Conservation (phyloP, 2,888 invertebrate species). For the Dolichomitus sp. region DNA sequence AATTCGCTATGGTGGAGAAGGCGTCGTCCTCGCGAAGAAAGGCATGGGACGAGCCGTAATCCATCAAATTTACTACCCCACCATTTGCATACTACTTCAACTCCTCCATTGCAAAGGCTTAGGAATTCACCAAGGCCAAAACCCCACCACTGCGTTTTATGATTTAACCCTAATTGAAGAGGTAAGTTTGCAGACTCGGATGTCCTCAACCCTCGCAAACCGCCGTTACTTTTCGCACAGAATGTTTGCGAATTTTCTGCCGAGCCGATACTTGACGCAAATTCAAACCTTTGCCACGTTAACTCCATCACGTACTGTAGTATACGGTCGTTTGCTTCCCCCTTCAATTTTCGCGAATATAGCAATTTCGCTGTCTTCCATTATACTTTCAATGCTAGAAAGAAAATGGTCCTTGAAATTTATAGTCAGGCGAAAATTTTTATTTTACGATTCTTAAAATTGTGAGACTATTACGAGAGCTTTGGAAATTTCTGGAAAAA, state of each 20-base stretch:
- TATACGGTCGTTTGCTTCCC: conserved; percentile 32
- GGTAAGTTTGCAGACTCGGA: conserved; percentile 71
- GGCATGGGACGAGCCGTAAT: conserved; percentile 72
- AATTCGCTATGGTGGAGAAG: conserved; percentile 56
- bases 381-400: conserved; percentile 49
- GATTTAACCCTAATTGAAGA: conserved; percentile 85
- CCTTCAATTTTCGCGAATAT: conserved; percentile 50
- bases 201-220: conserved; percentile 68
- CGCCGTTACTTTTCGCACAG: conserved; percentile 67
- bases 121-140: conserved; percentile 71
- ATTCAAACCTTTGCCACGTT: conserved; percentile 45
- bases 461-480: not conserved
- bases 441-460: conserved; percentile 21
- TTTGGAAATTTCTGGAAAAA: not conserved
- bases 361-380: conserved; percentile 35
- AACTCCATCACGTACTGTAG: conserved; percentile 46
- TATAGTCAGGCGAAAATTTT: conserved; percentile 20
- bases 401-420: conserved; percentile 29
- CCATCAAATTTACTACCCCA: conserved; percentile 81
- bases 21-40: conserved; percentile 67
- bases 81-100: conserved; percentile 80
- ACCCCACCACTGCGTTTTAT: conserved; percentile 76
- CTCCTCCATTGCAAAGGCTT: conserved; percentile 79
- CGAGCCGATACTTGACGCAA: conserved; percentile 14
- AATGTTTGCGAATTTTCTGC: conserved; percentile 65